These are phyloP conservation scores for Iphiclides podalirius DNA, from an alignment of 2,888 invertebrate species.

Conservation along the genomic window DNA sequence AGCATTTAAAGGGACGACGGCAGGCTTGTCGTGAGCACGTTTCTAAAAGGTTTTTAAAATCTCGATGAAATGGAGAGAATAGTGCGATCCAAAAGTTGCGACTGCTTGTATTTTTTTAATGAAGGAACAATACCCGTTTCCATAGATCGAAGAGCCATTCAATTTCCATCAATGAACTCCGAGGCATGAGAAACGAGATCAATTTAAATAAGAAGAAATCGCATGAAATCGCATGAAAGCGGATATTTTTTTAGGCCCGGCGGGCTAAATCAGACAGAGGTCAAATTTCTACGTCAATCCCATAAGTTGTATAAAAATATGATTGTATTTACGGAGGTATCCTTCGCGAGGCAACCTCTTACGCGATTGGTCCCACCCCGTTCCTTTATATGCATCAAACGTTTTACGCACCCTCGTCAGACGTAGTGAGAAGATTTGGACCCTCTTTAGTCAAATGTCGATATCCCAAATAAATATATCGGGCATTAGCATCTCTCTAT, in stretches of 20 bases:
- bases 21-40: no score
- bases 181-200: no score
- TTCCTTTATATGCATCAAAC: slow-evolving; percentile 21
- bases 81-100: no score
- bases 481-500: slow-evolving; percentile 17
- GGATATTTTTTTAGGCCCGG: not conserved
- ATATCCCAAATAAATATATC: slow-evolving; percentile 23
- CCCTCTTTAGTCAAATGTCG: slow-evolving; percentile 24
- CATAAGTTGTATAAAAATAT: slow-evolving; percentile 8
- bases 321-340: slow-evolving; percentile 14
- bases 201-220: no score
- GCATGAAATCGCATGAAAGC: not conserved
- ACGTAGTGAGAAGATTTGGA: slow-evolving; percentile 17
- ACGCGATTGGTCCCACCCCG: slow-evolving; percentile 18
- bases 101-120: no score
- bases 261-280: slow-evolving; percentile 3
- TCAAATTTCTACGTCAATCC: slow-evolving; percentile 13
- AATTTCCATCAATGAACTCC: no score
- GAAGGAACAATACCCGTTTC: no score
- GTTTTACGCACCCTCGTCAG: slow-evolving; percentile 22
- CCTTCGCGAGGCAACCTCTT: slow-evolving; percentile 7
- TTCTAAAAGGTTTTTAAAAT: no score
- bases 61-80: no score
- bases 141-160: no score
- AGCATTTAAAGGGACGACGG: no score